These are phyloP conservation scores for Peromyscus maniculatus DNA, from an alignment of 2,113 vertebrate genomes.

Conservation along the genomic window DNA sequence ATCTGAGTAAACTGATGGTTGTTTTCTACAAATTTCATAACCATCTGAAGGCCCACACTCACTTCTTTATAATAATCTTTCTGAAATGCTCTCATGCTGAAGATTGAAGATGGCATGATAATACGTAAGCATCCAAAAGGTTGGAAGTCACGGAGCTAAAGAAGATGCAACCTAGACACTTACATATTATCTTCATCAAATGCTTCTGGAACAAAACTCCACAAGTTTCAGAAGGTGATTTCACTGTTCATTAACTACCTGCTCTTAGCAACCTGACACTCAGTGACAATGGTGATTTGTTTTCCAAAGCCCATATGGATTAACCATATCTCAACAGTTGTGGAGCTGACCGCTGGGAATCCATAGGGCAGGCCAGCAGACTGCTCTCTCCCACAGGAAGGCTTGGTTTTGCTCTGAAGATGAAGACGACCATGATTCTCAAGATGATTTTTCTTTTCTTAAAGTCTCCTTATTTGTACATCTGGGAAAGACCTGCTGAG, in stretches of 20 bases:
- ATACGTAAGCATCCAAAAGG: background rate
- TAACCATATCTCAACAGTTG: background rate
- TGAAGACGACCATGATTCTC: background rate
- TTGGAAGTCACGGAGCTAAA: background rate
- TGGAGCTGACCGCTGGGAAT: background rate
- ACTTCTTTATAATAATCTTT: background rate
- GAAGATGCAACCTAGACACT: background rate
- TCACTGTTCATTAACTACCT: background rate
- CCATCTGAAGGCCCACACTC: background rate
- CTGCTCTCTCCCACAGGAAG: background rate
- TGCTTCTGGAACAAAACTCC: conserved; percentile 15
- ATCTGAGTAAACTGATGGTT: background rate
- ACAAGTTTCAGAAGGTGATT: background rate
- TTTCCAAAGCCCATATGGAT: background rate
- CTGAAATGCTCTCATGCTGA: conserved; percentile 17
- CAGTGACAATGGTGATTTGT: background rate
- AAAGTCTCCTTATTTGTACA: background rate
- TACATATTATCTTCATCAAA: background rate
- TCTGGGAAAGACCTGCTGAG: background rate
- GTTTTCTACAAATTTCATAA: background rate
- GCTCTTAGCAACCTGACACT: background rate
- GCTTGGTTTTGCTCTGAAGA: background rate
- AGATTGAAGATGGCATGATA: background rate
- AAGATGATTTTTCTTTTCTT: conserved; percentile 9
- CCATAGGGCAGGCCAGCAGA: background rate